phyloP scores from a whole-genome alignment of 2,888 invertebrate genomes.

The Altica lythri region DNA sequence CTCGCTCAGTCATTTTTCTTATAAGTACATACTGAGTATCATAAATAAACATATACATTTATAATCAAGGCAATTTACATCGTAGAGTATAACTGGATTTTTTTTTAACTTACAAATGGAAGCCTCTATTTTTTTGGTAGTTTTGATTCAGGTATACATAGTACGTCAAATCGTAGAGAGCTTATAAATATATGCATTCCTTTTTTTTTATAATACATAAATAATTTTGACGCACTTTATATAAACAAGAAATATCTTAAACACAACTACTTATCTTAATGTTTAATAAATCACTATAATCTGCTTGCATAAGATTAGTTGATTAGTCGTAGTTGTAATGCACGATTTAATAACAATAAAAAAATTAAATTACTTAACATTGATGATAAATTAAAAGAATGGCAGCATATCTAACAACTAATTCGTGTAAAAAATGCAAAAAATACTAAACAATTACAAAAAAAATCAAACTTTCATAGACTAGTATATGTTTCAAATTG shows the following conservation, averaged over 20 bases:
- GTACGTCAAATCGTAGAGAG: neutral
- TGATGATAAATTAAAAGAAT: too few relatives aligned
- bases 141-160: conserved; percentile 8
- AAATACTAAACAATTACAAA: conserved; percentile 37
- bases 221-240: too few relatives aligned
- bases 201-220: too few relatives aligned
- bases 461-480: conserved; percentile 43
- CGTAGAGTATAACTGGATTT: conserved; percentile 8
- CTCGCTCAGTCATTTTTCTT: conserved; percentile 26
- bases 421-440: conserved; percentile 36
- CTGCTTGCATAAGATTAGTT: too few relatives aligned
- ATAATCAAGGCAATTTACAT: conserved; percentile 6
- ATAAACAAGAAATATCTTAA: too few relatives aligned
- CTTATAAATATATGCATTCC: too few relatives aligned
- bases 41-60: conserved; percentile 18
- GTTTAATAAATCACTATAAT: neutral
- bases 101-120: conserved; percentile 9
- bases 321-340: too few relatives aligned
- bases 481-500: conserved; percentile 46
- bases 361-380: too few relatives aligned
- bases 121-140: conserved; percentile 7
- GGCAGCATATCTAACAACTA: conserved; percentile 43
- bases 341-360: too few relatives aligned
- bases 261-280: neutral
- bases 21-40: conserved; percentile 25